Evolutionary conservation across 2,797 vertebrate genomes (phyloP), one percentile per base, ranked within the genome.

Genomic region (Sebastes trivittatus): DNA sequence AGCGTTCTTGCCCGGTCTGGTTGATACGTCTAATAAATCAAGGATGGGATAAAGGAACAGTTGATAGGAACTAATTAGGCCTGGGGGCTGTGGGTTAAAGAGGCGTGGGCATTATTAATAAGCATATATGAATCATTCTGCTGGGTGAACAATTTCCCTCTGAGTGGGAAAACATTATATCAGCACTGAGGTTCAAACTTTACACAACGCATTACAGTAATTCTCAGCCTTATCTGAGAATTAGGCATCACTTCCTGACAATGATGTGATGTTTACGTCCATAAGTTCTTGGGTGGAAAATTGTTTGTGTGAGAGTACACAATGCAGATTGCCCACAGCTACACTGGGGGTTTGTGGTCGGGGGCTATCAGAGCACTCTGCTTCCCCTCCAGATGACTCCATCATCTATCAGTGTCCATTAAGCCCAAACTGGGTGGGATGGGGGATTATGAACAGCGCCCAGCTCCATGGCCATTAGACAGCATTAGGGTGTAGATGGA

Each of bases 401-500:
- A 89, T 93, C 91, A 94, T 94, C 91, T 90, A 93, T 94, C 91
- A 89, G 84, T 86, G 85, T 95, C 94, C 92, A 95, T 93, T 94
- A 95, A 93, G 81, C 22, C 82, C 78, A 56, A 88, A 75, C 80
- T 89, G 84, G 90, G 89, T 91, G 88, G 89, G 89, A 87, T 85
- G 77, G 81, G 83, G 85, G 90, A 90, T 92, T 93, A 93, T 68
- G 81, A 83, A 75, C 81, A 90, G 85, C 87, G 77, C 74, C 81
- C 63, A 75, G 75, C 76, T 80, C 80, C 77, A n/a, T 79, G 25
- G 80, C 86, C 89, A 94, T 93, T 92, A 94, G 84, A 88, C 75
- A 75, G 78, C 86, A 91, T 89, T 83, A 88, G 82, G 69, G 83
- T 78, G 88, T 78, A 55, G 77, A 85, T 82, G 68, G 83, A 90